These are phyloP conservation scores for Brachyalestes nurse DNA, from an alignment of 2,797 vertebrate genomes.

Conservation along the genomic window DNA sequence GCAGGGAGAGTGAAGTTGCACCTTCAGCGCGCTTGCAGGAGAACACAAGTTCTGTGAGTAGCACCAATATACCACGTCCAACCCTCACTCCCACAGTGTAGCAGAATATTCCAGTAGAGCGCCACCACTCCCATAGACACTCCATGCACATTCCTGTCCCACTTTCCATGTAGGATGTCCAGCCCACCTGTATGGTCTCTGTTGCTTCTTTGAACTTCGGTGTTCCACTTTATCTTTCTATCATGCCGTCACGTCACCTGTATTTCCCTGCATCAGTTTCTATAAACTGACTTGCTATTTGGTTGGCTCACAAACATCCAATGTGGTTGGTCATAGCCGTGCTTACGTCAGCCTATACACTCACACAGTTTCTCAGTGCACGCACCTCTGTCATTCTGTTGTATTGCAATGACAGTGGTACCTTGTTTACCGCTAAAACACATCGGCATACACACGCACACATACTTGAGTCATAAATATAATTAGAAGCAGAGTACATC, in stretches of 20 bases:
- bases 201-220: background rate
- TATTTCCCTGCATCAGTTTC: background rate
- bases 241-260: background rate
- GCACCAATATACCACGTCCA: too few species aligned
- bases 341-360: background rate
- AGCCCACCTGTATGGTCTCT: background rate
- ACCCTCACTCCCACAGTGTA: too few species aligned
- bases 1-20: too few species aligned
- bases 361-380: background rate
- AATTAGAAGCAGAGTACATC: conserved; percentile 23
- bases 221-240: background rate
- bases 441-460: background rate
- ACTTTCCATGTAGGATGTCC: background rate
- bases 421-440: background rate
- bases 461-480: conserved; percentile 14
- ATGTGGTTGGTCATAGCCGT: background rate
- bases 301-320: too few species aligned
- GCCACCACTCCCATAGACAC: too few species aligned
- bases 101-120: too few species aligned
- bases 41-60: too few species aligned
- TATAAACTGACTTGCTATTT: background rate
- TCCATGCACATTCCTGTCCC: background rate
- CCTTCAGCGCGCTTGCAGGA: too few species aligned
- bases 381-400: background rate
- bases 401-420: background rate